phyloP scores from a whole-genome alignment of 2,888 invertebrate species.

The Drosophila pseudotalamancana region DNA sequence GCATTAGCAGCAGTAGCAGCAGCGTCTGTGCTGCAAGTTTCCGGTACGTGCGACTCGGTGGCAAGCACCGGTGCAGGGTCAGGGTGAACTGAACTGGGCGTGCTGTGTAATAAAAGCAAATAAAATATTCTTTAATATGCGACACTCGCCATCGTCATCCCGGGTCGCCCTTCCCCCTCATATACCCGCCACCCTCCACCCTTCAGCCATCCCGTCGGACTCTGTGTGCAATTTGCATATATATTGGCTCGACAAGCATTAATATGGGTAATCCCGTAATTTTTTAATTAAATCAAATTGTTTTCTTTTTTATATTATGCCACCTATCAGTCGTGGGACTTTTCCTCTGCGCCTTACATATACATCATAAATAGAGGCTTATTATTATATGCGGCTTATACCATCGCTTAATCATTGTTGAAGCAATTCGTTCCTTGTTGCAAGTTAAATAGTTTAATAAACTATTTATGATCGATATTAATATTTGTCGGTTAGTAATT shows the following conservation, averaged over 20 bases:
- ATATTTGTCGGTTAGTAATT: no score
- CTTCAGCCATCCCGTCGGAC: constrained; percentile 14
- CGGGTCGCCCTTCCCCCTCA: not conserved
- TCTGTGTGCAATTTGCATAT: constrained; percentile 78
- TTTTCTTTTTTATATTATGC: constrained; percentile 32
- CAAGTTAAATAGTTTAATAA: no score
- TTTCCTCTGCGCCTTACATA: not conserved
- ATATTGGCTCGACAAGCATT: constrained; percentile 81
- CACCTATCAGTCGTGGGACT: constrained; percentile 10
- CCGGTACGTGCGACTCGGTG: constrained; percentile 53
- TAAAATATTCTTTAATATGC: constrained; percentile 79
- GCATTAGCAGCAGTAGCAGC: constrained; percentile 48
- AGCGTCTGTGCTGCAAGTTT: constrained; percentile 74
- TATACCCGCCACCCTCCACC: not conserved
- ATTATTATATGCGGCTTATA: not conserved
- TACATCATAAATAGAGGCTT: constrained; percentile 12
- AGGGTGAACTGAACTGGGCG: constrained; percentile 53
- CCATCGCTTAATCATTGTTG: not conserved
- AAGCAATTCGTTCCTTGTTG: no score
- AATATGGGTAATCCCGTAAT: constrained; percentile 81
- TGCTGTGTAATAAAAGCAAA: constrained; percentile 76
- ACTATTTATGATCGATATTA: no score
- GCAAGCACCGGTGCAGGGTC: constrained; percentile 5
- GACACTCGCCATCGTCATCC: constrained; percentile 67
- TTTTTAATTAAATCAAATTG: constrained; percentile 82